Evolutionary conservation across 1,140 invertebrate genomes (phyloP), one percentile per base, ranked within the genome.

Genomic region (Gryon sp.): DNA sequence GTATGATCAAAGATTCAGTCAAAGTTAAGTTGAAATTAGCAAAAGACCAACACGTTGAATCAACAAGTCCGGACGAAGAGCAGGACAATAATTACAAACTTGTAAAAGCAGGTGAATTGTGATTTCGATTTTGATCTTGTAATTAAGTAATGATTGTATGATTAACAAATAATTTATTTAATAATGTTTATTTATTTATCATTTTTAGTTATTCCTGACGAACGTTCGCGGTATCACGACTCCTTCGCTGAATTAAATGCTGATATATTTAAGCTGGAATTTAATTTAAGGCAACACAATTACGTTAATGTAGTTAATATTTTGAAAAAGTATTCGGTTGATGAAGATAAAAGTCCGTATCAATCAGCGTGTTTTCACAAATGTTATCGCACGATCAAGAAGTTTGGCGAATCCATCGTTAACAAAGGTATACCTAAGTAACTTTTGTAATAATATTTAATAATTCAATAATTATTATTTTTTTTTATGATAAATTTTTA

Each of bases 251-350:
- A 59, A 5, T 8, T 69, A 1, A 59, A 69, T 9, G 4, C 26
- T n/a, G 45, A 69, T 14, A 2, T 69, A 0, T 69, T 59, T 18
- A 4, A 18, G 0, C 11, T 69, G 11, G 14, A 52, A 26, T 15
- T 30, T 0, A 15, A 15, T 3, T 11, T 69, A 2, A 59, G 52
- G 15, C 0, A 16, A 0, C 32, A 60, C 2, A 32, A 69, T 9
- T 69, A 69, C 12, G 0, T 43, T 6, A 45, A 1, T 7, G 34
- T 36, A 6, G 0, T 69, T 1, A 20, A 60, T 7, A 45, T 70
- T 28, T 43, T 70, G 26, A 53, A 32, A 22, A 60, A 62, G 14
- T 70, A 70, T 46, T 45, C 28, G 0, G 48, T 43, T 3, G 38
- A 45, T 1, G 2, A 28, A 0, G 24, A 45, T 4, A 45, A 43